Evolutionary conservation across 2,113 vertebrate genomes (phyloP).

Genomic region (Acinonyx jubatus): DNA sequence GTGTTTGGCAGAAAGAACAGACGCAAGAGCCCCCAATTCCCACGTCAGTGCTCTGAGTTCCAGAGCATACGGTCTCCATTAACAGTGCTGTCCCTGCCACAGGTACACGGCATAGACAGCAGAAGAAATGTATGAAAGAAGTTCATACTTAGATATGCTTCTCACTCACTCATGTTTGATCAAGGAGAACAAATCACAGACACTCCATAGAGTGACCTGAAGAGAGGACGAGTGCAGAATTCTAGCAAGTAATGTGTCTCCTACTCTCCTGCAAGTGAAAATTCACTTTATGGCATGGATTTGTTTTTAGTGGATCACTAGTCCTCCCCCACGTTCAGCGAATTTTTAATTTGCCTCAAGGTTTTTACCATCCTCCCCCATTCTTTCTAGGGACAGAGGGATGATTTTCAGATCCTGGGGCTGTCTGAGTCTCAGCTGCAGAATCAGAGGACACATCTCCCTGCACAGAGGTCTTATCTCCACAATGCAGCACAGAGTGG

Average conservation of each 20-base stretch:
- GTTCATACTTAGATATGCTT: neutral
- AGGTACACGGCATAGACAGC: neutral
- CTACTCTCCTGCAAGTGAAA: neutral
- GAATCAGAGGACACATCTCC: neutral
- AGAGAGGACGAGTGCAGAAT: neutral
- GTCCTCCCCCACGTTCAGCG: neutral
- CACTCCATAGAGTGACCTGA: neutral
- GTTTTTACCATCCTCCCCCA: neutral
- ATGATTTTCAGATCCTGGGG: neutral
- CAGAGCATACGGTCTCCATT: neutral
- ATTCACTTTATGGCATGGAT: neutral
- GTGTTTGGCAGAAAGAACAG: neutral
- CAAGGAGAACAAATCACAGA: neutral
- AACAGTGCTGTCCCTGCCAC: neutral
- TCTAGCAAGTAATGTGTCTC: neutral
- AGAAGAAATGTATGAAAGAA: neutral
- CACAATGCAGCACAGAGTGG: neutral
- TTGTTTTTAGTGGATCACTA: neutral
- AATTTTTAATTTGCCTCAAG: neutral
- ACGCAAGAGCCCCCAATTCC: neutral
- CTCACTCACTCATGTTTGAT: neutral
- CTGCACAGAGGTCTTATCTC: neutral
- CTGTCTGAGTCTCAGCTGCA: neutral
- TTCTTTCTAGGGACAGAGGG: neutral
- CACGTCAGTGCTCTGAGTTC: neutral